Evolutionary conservation across 23 tunicate genomes (phyloP), one percentile per base, ranked within the genome.

Genomic region (Diplosoma virens): DNA sequence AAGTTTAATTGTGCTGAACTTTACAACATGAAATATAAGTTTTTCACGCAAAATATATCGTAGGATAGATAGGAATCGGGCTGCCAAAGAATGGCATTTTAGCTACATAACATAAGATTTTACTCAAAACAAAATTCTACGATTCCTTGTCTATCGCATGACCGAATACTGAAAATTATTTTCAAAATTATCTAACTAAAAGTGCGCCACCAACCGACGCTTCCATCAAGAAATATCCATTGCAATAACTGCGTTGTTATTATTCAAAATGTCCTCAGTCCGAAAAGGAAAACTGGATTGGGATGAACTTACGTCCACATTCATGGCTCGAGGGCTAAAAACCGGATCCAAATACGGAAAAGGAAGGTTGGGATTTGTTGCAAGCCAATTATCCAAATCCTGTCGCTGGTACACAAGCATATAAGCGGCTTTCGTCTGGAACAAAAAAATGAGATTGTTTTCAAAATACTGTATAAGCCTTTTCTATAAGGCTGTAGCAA

Each of bases 371-470:
- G 79, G 69, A 16, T 68, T 41, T 0, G 27, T n/a, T 1, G 53
- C 64, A 26, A 45, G 32, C 87, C 87, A 87, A 34, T 71, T 77
- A 66, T 83, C 89, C 71, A 90, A 16, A 41, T 90, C 97, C 37
- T 84, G 97, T 6, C 97, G 90, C 58, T 90, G 97, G 33, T 90
- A 90, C 0, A 90, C 76, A 31, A 90, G 70, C 97, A 90, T 84
- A 50, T 90, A 90, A 27, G 97, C 97, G 47, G 97, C 90, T 36
- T 84, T 79, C 6, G 90, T 90, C 97, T 90, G 76, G 21, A 67
- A 36, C 35, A 2, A 11, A 67, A 16, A 21, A 41, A 41, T 7
- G 9, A n/a, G n/a, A n/a, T n/a, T n/a, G n/a, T n/a, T n/a, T n/a
- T n/a, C n/a, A n/a, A n/a, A n/a, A n/a, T n/a, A n/a, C n/a, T n/a